These are phyloP conservation scores for Noctua fimbriata DNA, from an alignment of 2,888 invertebrate species.

Conservation along the genomic window DNA sequence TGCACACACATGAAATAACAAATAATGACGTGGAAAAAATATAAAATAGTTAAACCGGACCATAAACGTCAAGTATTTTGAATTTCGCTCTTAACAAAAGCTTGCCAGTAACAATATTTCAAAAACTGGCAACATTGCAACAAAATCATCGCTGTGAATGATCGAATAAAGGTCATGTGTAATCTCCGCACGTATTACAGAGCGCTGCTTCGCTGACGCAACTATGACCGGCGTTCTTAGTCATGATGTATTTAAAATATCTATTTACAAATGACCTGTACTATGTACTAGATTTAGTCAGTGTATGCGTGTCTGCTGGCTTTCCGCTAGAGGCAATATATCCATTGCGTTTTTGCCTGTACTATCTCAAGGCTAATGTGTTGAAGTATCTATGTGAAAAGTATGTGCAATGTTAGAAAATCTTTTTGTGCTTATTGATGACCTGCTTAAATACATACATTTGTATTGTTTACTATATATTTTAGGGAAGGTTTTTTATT, in stretches of 20 bases:
- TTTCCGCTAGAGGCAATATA: constrained; percentile 23
- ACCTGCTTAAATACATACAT: constrained; percentile 10
- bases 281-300: constrained; percentile 54
- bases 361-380: constrained; percentile 19
- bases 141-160: constrained; percentile 37
- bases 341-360: neutral
- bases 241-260: constrained; percentile 66
- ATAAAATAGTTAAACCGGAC: neutral
- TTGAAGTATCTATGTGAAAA: constrained; percentile 11
- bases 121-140: constrained; percentile 54
- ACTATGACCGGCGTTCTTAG: constrained; percentile 54
- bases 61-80: constrained; percentile 4
- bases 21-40: neutral
- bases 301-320: constrained; percentile 19
- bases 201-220: constrained; percentile 56
- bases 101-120: constrained; percentile 52
- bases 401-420: constrained; percentile 1
- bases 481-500: neutral
- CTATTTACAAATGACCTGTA: constrained; percentile 62
- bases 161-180: constrained; percentile 57
- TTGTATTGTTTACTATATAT: constrained; percentile 19
- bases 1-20: neutral
- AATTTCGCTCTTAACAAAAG: constrained; percentile 41
- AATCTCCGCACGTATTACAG: constrained; percentile 60
- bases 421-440: constrained; percentile 2